Conservation (phyloP, 2,113 vertebrate species). For the Archocentrus centrarchus region DNA sequence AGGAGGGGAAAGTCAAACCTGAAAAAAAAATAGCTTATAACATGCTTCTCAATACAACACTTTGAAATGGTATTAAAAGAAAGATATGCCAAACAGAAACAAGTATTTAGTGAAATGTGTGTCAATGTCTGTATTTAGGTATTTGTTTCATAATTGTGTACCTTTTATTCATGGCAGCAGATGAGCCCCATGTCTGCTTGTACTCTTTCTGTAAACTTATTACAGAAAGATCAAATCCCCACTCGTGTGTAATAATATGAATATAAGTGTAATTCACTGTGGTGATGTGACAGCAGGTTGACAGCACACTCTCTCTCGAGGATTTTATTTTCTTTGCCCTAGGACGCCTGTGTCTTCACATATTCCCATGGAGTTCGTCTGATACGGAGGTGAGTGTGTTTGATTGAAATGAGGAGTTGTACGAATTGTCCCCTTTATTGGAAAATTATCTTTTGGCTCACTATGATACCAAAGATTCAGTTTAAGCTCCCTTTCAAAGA, state of each 20-base stretch:
- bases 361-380: neutral
- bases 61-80: neutral
- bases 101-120: neutral
- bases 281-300: constrained; percentile 7
- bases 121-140: neutral
- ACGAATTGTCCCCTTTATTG: constrained; percentile 23
- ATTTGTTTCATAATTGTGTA: neutral
- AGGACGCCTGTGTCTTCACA: neutral
- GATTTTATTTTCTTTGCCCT: neutral
- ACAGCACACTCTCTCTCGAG: neutral
- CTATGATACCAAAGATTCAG: constrained; percentile 6
- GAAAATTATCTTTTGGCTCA: constrained; percentile 26
- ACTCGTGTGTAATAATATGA: neutral
- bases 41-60: neutral
- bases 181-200: neutral
- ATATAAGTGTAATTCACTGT: neutral
- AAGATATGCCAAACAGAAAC: neutral
- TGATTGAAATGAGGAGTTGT: constrained; percentile 20
- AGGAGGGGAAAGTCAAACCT: neutral
- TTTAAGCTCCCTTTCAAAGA: constrained; percentile 15
- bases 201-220: neutral
- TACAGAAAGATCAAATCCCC: constrained; percentile 12
- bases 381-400: neutral
- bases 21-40: neutral
- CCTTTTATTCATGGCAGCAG: neutral